phyloP scores from a whole-genome alignment of 92 coral and sea anemone genomes.

The Porites rus region DNA sequence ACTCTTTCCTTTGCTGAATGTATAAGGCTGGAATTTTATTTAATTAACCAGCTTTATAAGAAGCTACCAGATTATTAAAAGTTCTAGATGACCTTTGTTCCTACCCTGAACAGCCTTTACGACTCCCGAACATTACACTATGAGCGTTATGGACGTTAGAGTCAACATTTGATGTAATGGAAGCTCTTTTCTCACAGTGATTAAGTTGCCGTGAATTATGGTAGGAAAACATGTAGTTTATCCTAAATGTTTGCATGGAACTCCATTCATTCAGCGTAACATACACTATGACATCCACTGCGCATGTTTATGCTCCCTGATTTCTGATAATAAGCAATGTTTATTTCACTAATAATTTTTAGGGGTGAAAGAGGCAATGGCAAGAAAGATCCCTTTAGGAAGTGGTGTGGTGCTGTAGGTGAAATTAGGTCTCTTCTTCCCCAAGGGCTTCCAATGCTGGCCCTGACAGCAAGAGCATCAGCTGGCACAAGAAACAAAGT shows the following conservation, averaged over 20 bases:
- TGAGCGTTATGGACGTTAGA: no score
- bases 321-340: no score
- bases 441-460: slow-evolving; percentile 44
- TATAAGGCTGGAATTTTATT: no score
- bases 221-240: neutral
- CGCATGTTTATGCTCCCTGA: no score
- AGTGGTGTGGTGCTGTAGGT: slow-evolving; percentile 66
- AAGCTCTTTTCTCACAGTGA: neutral
- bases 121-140: neutral
- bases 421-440: slow-evolving; percentile 59
- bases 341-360: neutral
- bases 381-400: slow-evolving; percentile 11
- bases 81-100: no score
- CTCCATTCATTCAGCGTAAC: no score
- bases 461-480: slow-evolving; percentile 68
- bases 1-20: no score
- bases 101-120: no score
- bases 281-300: no score
- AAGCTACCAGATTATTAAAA: no score
- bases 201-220: neutral
- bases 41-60: no score
- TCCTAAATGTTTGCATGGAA: no score
- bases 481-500: slow-evolving; percentile 34
- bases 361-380: slow-evolving; percentile 36
- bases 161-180: neutral